Conservation (phyloP, 2,113 vertebrate species). For the Serranochromis macrocephalus region DNA sequence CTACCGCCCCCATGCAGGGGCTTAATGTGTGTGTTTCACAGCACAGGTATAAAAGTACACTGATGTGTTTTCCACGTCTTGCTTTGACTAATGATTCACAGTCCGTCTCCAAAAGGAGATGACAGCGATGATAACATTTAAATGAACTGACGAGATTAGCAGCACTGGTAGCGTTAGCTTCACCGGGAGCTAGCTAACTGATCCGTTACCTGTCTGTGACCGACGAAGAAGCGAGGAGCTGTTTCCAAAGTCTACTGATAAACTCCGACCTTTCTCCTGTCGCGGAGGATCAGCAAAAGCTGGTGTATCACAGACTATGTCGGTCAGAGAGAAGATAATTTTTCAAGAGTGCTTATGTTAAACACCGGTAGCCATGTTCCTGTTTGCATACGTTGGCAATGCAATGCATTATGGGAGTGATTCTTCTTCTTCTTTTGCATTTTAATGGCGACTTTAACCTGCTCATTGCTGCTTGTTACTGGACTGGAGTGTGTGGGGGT, state of each 20-base stretch:
- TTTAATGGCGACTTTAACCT: background rate
- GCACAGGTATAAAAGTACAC: background rate
- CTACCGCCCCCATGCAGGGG: background rate
- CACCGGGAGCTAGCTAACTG: background rate
- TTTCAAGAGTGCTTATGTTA: background rate
- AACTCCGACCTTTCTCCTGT: background rate
- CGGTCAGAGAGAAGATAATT: background rate
- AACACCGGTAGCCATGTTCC: constrained; percentile 64
- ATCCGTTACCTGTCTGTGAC: constrained; percentile 44
- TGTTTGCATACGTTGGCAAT: constrained; percentile 72
- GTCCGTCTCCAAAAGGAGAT: accelerated
- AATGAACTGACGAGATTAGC: background rate
- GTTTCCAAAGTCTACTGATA: background rate
- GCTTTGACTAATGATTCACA: too few species aligned
- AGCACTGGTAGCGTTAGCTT: constrained; percentile 8
- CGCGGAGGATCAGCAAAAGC: background rate
- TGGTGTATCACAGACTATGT: background rate
- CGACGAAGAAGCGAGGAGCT: background rate
- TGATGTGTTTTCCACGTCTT: background rate
- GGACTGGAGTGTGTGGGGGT: background rate
- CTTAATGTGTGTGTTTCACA: background rate
- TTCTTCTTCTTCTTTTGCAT: background rate
- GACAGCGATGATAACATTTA: too few species aligned
- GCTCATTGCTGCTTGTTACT: background rate
- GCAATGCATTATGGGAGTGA: constrained; percentile 56